These are phyloP conservation scores for Oreochromis tanganicae DNA, from an alignment of 2,113 vertebrate genomes.

Conservation along the genomic window DNA sequence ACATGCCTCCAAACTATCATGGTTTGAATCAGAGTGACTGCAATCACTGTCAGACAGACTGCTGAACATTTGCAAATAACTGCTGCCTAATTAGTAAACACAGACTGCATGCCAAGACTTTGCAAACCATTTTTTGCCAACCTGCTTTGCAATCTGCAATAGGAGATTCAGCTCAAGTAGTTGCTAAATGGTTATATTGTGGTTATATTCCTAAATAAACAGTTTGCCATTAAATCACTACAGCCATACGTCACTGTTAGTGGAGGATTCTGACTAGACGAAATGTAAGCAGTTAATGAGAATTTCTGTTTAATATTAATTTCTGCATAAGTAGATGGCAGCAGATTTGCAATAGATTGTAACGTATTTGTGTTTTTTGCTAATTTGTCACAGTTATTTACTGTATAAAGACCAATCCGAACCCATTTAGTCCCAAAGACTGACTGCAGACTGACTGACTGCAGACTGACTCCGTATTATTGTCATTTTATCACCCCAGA, in stretches of 20 bases:
- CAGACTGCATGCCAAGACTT: not conserved
- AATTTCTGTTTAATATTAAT: not conserved
- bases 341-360: not conserved
- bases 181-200: not conserved
- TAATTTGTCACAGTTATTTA: not conserved
- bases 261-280: not conserved
- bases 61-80: not conserved
- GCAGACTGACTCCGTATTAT: rapidly evolving
- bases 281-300: not conserved
- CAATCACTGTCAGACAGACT: not conserved
- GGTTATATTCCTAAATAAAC: not conserved
- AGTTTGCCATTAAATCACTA: not conserved
- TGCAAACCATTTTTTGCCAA: not conserved
- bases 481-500: not conserved
- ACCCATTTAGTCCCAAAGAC: not conserved
- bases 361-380: not conserved
- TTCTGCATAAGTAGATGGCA: not conserved
- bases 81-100: not conserved
- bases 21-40: not conserved
- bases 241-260: not conserved
- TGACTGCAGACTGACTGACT: not conserved
- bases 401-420: not conserved
- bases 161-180: not conserved
- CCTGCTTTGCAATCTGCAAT: not conserved
- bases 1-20: not conserved